Base-by-base conservation (phyloP, 2,113 vertebrate species). In the Buteo buteo region DNA sequence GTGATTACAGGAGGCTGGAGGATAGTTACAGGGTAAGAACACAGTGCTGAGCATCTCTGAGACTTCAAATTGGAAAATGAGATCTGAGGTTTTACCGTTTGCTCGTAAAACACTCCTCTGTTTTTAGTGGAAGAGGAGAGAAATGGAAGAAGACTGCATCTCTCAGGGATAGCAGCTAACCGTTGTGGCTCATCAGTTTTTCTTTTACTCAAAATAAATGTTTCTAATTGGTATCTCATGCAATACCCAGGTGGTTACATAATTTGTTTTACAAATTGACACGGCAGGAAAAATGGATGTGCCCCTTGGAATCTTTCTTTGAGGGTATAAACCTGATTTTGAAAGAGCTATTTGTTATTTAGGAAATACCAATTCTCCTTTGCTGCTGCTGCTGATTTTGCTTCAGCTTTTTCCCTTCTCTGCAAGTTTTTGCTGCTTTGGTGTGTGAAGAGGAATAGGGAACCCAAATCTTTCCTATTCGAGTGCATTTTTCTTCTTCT, bases 51-150 rank as follows among this genome's bases (percentile, higher is more conserved):
- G 57, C 52, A 44, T 78, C 80, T 85, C 73, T 21, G 79, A 86
- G 92, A 17, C 81, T 71, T 89, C 62, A 70, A 59, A 91, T 52
- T 87, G 88, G 78, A 93, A 91, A 97, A 95, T 88, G 71, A 93
- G 58, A 58, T 14, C 62, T 82, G 81, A 91, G 86, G 20, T 94
- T 91, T 93, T 88, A 80, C 34, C 4, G 7, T 79, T 91, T 82
- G 36, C 42, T 94, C 2, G 0, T 95, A 66, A 94, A 96, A 82
- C 12, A 12, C 40, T 86, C 57, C 40, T 86, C 52, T 70, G 44
- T 45, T 93, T 95, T 86, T 72, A 84, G 81, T 38, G 58, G 54
- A 70, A 89, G 67, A 78, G 57, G 19, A 88, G 65, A 73, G 54
- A 85, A 79, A 91, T 61, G 66, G 71, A 82, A 71, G 69, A 79